Evolutionary conservation across 1,140 invertebrate genomes (phyloP).

Genomic region (Chionoecetes opilio): DNA sequence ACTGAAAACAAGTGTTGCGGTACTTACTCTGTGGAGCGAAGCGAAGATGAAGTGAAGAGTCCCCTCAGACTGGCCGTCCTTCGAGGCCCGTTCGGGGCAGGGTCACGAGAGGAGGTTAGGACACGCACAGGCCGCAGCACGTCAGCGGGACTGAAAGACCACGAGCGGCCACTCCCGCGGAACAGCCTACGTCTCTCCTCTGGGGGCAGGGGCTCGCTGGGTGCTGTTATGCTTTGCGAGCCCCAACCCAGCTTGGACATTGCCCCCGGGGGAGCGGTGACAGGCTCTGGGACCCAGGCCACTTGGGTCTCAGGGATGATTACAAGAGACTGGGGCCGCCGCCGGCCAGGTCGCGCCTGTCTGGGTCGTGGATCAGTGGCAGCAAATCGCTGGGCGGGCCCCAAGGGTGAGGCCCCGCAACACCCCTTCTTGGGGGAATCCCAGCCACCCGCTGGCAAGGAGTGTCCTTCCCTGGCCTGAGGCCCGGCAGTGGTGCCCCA

Average conservation of each 20-base stretch:
- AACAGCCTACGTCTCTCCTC: neutral
- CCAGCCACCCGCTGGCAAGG: neutral
- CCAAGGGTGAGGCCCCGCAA: neutral
- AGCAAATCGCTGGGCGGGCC: neutral
- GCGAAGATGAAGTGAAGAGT: neutral
- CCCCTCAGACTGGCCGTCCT: neutral
- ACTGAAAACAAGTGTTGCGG: neutral
- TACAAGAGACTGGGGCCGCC: neutral
- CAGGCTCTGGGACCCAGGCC: neutral
- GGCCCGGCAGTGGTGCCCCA: neutral
- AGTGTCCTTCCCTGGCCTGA: neutral
- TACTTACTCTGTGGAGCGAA: neutral
- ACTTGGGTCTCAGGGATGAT: conserved; percentile 53
- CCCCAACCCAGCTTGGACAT: neutral
- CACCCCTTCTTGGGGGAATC: conserved; percentile 4
- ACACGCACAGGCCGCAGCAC: neutral
- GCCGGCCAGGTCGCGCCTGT: neutral
- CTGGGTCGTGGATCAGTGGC: conserved; percentile 30
- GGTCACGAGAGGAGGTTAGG: neutral
- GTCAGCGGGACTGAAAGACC: neutral
- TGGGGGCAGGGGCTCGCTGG: neutral
- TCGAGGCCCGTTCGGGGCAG: neutral
- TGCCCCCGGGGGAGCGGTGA: neutral
- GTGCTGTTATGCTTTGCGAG: neutral
- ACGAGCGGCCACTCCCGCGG: neutral